Evolutionary conservation across 2,113 vertebrate genomes (phyloP).

Genomic region (Aix galericulata): DNA sequence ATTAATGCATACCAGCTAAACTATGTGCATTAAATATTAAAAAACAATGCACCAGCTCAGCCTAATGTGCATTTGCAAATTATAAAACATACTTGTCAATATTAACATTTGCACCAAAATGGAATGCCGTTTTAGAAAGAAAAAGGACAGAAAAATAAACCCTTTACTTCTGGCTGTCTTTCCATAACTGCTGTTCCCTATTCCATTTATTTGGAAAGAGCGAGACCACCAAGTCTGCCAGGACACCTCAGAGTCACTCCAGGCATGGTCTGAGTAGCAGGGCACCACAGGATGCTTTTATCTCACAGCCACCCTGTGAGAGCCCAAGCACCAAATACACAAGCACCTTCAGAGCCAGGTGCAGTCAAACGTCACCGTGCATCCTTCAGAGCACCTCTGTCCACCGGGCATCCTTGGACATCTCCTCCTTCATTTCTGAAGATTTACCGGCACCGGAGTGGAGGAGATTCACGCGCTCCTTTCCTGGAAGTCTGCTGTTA

Average conservation of each 20-base stretch:
- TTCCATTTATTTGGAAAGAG: neutral
- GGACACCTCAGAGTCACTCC: neutral
- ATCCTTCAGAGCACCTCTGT: neutral
- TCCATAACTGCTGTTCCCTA: neutral
- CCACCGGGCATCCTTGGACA: rapidly evolving
- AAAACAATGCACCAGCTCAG: neutral
- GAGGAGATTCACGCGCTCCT: neutral
- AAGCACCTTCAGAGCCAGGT: neutral
- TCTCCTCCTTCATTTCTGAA: neutral
- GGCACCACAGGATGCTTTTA: neutral
- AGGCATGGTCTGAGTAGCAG: neutral
- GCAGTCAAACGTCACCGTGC: rapidly evolving
- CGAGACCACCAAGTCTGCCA: neutral
- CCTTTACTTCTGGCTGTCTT: neutral
- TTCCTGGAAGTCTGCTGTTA: neutral
- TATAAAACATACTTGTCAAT: neutral
- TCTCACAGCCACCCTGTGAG: rapidly evolving
- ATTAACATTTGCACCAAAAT: neutral
- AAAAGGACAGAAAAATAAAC: neutral
- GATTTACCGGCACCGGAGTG: neutral
- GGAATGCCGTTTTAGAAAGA: neutral
- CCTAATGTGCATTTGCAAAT: neutral
- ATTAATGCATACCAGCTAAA: constrained; percentile 45
- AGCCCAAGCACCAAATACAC: too few species aligned
- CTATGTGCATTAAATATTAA: constrained; percentile 31